Evolutionary conservation across 2,888 invertebrate species (phyloP), one percentile per base, ranked within the genome.

Genomic region (Agrotis exclamationis): DNA sequence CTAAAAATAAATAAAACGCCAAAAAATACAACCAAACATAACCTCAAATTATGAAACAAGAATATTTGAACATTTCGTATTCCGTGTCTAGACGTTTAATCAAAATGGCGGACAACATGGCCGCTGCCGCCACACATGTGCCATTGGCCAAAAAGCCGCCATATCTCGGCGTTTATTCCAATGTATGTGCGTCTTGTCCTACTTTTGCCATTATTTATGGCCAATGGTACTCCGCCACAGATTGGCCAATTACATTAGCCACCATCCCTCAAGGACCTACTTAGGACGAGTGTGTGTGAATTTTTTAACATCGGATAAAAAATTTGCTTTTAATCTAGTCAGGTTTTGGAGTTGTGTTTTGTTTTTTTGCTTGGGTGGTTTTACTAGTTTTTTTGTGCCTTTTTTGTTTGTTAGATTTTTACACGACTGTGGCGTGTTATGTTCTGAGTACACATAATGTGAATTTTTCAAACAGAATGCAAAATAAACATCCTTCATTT

Each of bases 201-300:
- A 85, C 78, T 85, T 81, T 22, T 58, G 53, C 76, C 77, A 87
- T 87, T 84, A 87, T 87, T 87, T 87, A 87, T 85, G 81, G 70
- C 64, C 65, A 33, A 71, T 74, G 72, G 72, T 76, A 79, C 74
- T 64, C 78, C 65, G 80, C 85, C 86, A 65, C 86, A 85, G 83
- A 87, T 86, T 84, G 86, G 78, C 78, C 87, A 87, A 87, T 87
- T 82, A 86, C 87, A 87, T 87, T 87, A 87, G 86, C 70, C 24
- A n/a, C 47, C 78, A 62, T 82, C 68, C 79, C 80, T 68, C 67
- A 68, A 85, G 80, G 85, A 85, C 80, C 71, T 80, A 83, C 85
- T 83, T 74, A 76, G 22, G 60, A 67, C 44, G 69, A 85, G 84
- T 74, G 79, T 69, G 83, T 81, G 85, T 84, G 76, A 85, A 83